Conservation (phyloP, 2,888 invertebrate genomes). For the Hymenopus coronatus region DNA sequence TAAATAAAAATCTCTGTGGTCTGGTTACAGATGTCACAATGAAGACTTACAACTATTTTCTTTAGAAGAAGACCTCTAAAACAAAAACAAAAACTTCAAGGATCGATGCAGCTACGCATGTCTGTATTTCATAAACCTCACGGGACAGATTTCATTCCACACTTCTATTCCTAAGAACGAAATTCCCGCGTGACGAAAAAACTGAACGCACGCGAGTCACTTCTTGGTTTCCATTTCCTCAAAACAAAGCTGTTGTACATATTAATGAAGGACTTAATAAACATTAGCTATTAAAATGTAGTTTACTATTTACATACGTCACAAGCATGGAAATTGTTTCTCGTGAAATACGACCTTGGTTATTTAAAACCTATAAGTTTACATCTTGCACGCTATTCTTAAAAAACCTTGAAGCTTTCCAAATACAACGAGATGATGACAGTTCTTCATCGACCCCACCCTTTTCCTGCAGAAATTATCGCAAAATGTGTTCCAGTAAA, state of each 20-base stretch:
- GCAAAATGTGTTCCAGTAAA: neutral
- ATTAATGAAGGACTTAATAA: neutral
- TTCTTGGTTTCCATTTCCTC: neutral
- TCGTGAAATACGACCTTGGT: neutral
- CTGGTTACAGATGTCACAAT: too few relatives aligned
- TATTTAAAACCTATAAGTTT: neutral
- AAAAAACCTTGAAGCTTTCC: neutral
- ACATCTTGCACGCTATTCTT: neutral
- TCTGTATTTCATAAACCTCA: too few relatives aligned
- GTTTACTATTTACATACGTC: neutral
- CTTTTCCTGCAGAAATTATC: neutral
- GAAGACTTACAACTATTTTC: too few relatives aligned
- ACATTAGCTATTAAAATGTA: neutral
- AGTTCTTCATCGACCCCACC: neutral
- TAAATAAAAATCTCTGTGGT: too few relatives aligned
- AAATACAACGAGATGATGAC: neutral
- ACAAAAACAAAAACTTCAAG: too few relatives aligned
- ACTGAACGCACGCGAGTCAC: neutral
- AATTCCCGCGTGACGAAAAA: neutral
- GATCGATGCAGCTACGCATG: too few relatives aligned
- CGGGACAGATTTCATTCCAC: too few relatives aligned
- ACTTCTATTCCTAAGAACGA: neutral
- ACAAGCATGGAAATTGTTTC: neutral
- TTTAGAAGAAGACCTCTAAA: too few relatives aligned
- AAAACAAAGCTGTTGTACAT: neutral